Base-by-base conservation (phyloP, 2,888 invertebrate genomes). In the Stenodera caucasica region DNA sequence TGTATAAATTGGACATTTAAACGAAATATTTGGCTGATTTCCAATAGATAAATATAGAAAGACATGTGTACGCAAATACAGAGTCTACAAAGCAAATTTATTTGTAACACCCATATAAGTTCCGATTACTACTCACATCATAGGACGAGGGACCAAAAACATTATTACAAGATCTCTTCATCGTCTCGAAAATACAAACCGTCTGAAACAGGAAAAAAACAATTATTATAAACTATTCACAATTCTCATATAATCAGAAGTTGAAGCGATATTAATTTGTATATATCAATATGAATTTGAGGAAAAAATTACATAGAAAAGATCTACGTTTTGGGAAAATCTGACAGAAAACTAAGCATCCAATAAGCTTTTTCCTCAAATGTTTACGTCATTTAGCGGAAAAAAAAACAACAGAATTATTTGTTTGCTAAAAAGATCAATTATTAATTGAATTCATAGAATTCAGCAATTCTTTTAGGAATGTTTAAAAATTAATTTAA, bases 41-140 rank as follows among this genome's bases (percentile, higher is more conserved):
- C 77, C 77, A 77, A 74, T 68, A 72, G 71, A 70, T 77, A 78
- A 75, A 72, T 75, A 70, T 76, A 77, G 75, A 68, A 66, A 65
- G 71, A 73, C 72, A 70, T 71, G 68, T 72, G 72, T 70, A 70
- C 67, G 67, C 69, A 70, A 72, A 72, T 66, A 71, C 65, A 67
- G 59, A n/a, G 45, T 45, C 62, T 61, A 59, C 55, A 70, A 63
- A 65, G 56, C 57, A 55, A 55, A 60, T 57, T 62, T 59, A 65
- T 62, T 65, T 54, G 53, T 64, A 66, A 57, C 54, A 61, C 40
- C 60, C 60, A 66, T 54, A 62, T 63, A 66, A 54, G 64, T 53
- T 30, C 35, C 53, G 56, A 45, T 77, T 68, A 78, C 77, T 55
- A 29, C 29, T 29, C 29, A 32, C 30, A 49, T 49, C 29, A 40